Conservation (phyloP, 2,113 vertebrate species). For the Centropristis striata region DNA sequence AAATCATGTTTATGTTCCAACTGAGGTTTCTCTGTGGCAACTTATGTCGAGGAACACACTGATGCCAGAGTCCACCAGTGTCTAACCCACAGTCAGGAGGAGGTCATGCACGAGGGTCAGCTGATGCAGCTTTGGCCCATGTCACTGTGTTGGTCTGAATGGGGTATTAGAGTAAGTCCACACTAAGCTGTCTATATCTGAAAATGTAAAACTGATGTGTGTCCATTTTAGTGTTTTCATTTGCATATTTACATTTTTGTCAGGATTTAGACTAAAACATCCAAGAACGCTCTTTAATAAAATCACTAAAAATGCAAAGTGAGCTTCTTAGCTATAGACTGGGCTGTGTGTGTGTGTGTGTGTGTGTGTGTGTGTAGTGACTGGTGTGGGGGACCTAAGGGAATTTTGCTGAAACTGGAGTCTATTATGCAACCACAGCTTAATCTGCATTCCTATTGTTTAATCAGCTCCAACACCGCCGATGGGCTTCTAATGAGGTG, state of each 20-base stretch:
- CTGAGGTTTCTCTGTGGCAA: background rate
- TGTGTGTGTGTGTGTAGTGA: background rate
- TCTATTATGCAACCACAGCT: slow-evolving; percentile 34
- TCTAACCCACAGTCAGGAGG: background rate
- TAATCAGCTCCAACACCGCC: slow-evolving; percentile 54
- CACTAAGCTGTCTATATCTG: background rate
- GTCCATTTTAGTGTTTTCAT: background rate
- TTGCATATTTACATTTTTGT: background rate
- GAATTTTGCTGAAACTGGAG: slow-evolving; percentile 39
- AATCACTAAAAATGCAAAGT: background rate
- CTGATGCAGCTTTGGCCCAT: background rate
- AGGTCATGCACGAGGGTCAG: background rate
- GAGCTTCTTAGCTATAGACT: background rate
- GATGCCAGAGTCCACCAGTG: background rate
- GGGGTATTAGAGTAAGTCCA: background rate
- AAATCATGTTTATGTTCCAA: background rate
- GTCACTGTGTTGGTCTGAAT: background rate
- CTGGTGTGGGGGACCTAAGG: slow-evolving; percentile 7
- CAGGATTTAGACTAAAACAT: background rate
- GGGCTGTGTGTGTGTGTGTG: slow-evolving; percentile 12
- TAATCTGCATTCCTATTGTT: slow-evolving; percentile 70
- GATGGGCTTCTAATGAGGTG: slow-evolving; percentile 69
- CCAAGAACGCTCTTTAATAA: background rate
- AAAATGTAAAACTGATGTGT: background rate
- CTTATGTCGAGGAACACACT: background rate